Base-by-base conservation (phyloP, 2,113 vertebrate species). In the Plotosus lineatus region DNA sequence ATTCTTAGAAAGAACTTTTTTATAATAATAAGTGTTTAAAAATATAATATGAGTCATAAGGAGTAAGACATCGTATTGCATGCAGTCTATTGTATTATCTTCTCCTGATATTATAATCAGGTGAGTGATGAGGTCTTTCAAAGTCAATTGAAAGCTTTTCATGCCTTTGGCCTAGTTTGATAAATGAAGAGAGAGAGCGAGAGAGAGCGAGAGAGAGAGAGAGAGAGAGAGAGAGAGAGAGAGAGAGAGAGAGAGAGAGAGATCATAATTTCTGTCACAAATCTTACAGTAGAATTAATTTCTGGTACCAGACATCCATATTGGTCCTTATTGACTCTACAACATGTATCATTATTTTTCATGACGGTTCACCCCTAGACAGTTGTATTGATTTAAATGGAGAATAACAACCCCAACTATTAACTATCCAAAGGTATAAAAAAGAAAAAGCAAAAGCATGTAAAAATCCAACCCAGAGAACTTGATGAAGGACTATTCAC, bases 101-200 rank as follows among this genome's bases (percentile, higher is more conserved):
- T 38, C 8, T 38, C 33, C 36, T 10, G 61, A 65, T 65, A 63
- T 36, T 63, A 65, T 65, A 65, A 65, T 38, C 17, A 21, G 33
- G 17, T 65, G 61, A 65, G 61, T 65, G 33, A 65, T 65, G 61
- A 65, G 61, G 61, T 65, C 61, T 40, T 40, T 66, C 33, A 66
- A 65, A 66, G 63, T 66, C 63, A 66, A 3, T 21, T 23, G 33
- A 38, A 66, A 5, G 8, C 63, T 40, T 40, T 66, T 66, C 63
- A 66, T 66, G 33, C 63, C 36, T 40, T 66, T 40, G 36, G 36
- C 63, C 36, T 66, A 40, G 63, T 66, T 40, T 66, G 36, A 65
- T 65, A 8, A 31, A 36, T 63, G 31, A 28, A 60, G 12, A 56
- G 55, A 56, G 7, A 56, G n/a, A 56, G 55, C n/a, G 23, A 56